Evolutionary conservation across 2,888 invertebrate species (phyloP).

Genomic region (Acrobasis repandana): DNA sequence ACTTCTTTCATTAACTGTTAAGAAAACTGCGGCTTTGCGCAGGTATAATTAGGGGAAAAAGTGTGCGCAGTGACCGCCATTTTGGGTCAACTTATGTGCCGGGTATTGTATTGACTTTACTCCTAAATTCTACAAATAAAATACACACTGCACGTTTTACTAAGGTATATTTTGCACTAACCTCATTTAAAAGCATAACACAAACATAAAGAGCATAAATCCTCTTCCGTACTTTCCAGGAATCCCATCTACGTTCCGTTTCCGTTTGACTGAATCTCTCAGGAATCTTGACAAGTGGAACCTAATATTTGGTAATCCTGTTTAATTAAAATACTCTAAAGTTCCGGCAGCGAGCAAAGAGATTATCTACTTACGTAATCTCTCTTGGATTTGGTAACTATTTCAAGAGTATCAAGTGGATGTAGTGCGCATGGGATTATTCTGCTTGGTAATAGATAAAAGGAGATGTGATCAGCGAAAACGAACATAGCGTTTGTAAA

Average conservation of each 20-base stretch:
- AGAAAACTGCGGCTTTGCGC: too few species aligned
- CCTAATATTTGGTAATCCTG: slow-evolving; percentile 29
- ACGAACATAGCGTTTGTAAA: too few species aligned
- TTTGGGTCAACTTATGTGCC: too few species aligned
- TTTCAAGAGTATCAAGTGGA: slow-evolving; percentile 34
- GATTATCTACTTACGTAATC: slow-evolving; percentile 35
- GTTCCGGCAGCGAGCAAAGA: slow-evolving; percentile 29
- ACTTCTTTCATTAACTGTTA: too few species aligned
- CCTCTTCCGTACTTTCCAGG: not conserved
- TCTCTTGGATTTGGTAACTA: slow-evolving; percentile 30
- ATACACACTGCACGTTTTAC: too few species aligned
- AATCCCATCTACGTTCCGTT: slow-evolving; percentile 2
- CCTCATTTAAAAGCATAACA: not conserved
- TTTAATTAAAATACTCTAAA: slow-evolving; percentile 35
- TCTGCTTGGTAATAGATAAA: slow-evolving; percentile 18
- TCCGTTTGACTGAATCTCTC: slow-evolving; percentile 10
- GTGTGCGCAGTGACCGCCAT: too few species aligned
- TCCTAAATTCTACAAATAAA: too few species aligned
- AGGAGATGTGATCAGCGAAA: not conserved
- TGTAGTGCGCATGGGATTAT: slow-evolving; percentile 34
- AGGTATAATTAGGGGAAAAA: too few species aligned
- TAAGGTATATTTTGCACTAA: not conserved
- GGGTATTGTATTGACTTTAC: too few species aligned
- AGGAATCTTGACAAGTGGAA: slow-evolving; percentile 22
- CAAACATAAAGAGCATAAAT: slow-evolving; percentile 2